Evolutionary conservation across 2,113 vertebrate species (phyloP).

Genomic region (Gadus macrocephalus): DNA sequence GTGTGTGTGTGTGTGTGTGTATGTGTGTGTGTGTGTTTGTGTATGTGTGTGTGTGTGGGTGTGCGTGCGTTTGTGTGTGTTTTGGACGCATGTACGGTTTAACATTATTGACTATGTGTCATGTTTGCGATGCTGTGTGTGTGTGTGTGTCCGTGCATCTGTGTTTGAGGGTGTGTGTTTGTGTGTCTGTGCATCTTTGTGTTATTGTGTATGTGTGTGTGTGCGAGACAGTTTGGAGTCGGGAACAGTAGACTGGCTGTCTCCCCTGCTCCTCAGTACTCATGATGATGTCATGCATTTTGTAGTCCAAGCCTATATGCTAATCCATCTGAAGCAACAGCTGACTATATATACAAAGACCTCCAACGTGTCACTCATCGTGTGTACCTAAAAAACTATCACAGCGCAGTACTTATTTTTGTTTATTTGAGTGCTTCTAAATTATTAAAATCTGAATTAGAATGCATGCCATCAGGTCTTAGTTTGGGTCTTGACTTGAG

Average conservation of each 20-base stretch:
- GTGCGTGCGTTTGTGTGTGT: neutral
- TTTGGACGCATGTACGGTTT: neutral
- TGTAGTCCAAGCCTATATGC: constrained; percentile 41
- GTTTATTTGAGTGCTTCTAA: too few relatives aligned
- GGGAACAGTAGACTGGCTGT: constrained; percentile 34
- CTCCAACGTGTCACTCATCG: too few relatives aligned
- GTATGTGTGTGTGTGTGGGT: neutral
- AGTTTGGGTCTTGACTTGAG: neutral
- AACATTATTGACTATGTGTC: too few relatives aligned
- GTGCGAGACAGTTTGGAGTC: constrained; percentile 1
- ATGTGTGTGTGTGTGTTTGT: neutral
- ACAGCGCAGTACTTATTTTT: too few relatives aligned
- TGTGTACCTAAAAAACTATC: too few relatives aligned
- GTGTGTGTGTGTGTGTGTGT: neutral
- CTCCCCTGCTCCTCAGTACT: constrained; percentile 25
- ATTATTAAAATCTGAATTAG: too few relatives aligned
- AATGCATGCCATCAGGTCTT: too few relatives aligned
- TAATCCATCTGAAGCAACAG: constrained; percentile 18
- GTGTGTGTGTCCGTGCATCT: neutral
- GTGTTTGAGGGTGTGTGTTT: neutral
- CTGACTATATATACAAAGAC: constrained; percentile 20
- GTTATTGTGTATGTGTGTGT: neutral
- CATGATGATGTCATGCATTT: constrained; percentile 21
- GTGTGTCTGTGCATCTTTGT: neutral
- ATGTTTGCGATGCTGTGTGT: neutral